Conservation (phyloP, 2,888 invertebrate species). For the Dryobotodes eremita region DNA sequence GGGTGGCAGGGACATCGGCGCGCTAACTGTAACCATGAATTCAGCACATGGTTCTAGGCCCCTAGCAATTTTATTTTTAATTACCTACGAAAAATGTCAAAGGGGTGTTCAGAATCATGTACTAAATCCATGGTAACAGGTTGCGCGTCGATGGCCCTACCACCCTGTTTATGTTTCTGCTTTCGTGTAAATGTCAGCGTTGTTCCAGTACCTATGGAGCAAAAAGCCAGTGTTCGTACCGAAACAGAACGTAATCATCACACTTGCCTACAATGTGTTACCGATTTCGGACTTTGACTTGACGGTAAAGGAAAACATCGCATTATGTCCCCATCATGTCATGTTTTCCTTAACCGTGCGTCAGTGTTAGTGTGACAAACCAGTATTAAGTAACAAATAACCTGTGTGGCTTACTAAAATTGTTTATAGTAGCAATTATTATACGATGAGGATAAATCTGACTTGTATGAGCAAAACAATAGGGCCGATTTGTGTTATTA, state of each 20-base stretch:
- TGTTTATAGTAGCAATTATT: background rate
- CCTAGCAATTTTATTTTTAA: too few species aligned
- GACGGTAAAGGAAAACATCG: conserved; percentile 13
- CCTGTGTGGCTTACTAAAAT: background rate
- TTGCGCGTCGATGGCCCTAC: too few species aligned
- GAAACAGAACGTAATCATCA: background rate
- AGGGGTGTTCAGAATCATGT: too few species aligned
- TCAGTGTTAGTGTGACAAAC: conserved; percentile 26
- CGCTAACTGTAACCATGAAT: too few species aligned
- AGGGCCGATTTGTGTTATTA: conserved; percentile 3
- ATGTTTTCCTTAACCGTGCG: conserved; percentile 39
- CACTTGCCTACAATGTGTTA: background rate
- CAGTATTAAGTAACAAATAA: conserved; percentile 15
- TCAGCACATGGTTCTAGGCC: too few species aligned
- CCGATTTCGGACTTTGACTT: conserved; percentile 6
- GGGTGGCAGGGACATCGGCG: background rate
- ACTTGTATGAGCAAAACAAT: conserved; percentile 12
- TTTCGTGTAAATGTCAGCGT: background rate
- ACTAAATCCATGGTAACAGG: too few species aligned
- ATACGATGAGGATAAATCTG: conserved; percentile 20
- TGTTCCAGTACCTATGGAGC: background rate
- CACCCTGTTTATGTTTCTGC: background rate
- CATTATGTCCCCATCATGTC: background rate
- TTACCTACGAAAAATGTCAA: too few species aligned
- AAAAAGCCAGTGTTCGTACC: background rate